Conservation (phyloP, 1,140 invertebrate species). For the Conopomorpha cramerella region DNA sequence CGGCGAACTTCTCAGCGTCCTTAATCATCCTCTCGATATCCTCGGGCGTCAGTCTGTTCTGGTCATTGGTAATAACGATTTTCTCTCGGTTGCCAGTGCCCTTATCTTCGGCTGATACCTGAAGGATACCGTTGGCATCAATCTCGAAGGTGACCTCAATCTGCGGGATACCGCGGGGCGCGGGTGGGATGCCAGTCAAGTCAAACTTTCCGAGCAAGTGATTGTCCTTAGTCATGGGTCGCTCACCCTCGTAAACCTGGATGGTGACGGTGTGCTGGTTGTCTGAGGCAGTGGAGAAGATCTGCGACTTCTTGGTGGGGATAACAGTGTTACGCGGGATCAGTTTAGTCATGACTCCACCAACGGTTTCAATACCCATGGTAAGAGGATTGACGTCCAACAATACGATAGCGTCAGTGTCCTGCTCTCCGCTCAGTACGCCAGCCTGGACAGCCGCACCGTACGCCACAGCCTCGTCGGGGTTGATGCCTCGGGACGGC, state of each 20-base stretch:
- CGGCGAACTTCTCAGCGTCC: slow-evolving; percentile 97
- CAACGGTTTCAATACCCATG: slow-evolving; percentile 99
- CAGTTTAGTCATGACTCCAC: slow-evolving; percentile 99
- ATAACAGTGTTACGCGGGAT: slow-evolving; percentile 98
- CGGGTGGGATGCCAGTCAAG: slow-evolving; percentile 96
- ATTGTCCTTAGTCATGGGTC: slow-evolving; percentile 99
- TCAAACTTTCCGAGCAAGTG: slow-evolving; percentile 98
- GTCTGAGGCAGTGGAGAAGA: slow-evolving; percentile 98
- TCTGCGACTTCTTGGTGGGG: slow-evolving; percentile 99
- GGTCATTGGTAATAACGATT: slow-evolving; percentile 98
- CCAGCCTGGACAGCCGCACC: slow-evolving; percentile 99
- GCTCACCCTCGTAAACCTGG: slow-evolving; percentile 80
- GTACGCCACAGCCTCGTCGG: slow-evolving; percentile 97
- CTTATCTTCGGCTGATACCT: slow-evolving; percentile 97
- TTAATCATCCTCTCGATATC: slow-evolving; percentile 99
- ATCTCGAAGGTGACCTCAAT: slow-evolving; percentile 99
- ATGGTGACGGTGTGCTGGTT: slow-evolving; percentile 99
- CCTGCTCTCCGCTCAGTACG: slow-evolving; percentile 85
- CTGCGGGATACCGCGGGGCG: slow-evolving; percentile 97
- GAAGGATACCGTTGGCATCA: slow-evolving; percentile 97
- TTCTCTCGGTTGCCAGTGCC: slow-evolving; percentile 98
- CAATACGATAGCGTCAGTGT: slow-evolving; percentile 95
- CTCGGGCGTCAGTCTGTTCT: slow-evolving; percentile 94
- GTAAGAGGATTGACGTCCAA: slow-evolving; percentile 98
- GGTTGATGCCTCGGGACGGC: slow-evolving; percentile 96